These are phyloP conservation scores for Falco cherrug DNA, from an alignment of 2,797 vertebrate genomes.

Conservation along the genomic window DNA sequence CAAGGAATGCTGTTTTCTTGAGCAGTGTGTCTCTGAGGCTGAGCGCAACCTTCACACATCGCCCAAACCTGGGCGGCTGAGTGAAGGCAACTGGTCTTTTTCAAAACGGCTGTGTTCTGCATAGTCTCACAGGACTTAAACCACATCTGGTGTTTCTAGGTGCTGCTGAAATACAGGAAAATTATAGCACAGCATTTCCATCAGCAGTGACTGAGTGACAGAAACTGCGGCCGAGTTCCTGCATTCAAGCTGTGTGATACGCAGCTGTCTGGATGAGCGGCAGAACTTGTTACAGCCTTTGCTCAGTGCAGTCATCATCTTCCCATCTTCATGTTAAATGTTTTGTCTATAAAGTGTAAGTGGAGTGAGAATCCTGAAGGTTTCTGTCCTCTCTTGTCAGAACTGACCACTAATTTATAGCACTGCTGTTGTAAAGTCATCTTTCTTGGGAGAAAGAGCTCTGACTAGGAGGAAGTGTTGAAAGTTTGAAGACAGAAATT, in stretches of 20 bases:
- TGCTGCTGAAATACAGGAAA: constrained; percentile 14
- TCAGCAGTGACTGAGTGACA: background rate
- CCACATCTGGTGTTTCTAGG: constrained; percentile 34
- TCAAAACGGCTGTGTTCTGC: background rate
- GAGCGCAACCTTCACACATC: background rate
- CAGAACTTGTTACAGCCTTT: background rate
- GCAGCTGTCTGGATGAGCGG: background rate
- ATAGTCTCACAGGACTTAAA: background rate
- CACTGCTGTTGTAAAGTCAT: background rate
- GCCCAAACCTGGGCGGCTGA: background rate
- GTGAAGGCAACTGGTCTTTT: background rate
- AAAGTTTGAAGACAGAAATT: background rate
- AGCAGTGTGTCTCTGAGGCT: background rate
- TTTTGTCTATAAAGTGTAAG: background rate
- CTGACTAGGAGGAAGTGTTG: background rate
- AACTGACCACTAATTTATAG: background rate
- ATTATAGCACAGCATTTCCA: background rate
- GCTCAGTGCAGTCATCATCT: background rate
- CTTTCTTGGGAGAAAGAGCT: background rate
- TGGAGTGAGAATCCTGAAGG: background rate
- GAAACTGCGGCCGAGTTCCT: background rate
- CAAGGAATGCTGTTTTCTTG: background rate
- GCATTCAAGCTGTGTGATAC: background rate
- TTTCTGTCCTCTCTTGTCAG: background rate
- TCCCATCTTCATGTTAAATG: background rate